Base-by-base conservation (phyloP, 2,888 invertebrate genomes). In the Catotricha subobsoleta region DNA sequence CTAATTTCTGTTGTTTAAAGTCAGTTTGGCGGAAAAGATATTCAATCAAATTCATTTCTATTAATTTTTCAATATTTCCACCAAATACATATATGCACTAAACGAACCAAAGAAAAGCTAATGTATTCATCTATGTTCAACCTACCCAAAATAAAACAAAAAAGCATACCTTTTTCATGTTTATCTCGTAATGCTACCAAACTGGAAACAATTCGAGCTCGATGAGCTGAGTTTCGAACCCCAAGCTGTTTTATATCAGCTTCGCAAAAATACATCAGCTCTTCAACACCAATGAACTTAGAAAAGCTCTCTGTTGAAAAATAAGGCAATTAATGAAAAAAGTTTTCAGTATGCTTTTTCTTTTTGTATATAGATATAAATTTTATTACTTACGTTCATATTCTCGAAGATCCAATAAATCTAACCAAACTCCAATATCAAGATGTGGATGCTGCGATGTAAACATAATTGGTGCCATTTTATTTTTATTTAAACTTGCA, bases 171-270 rank as follows among this genome's bases (percentile, higher is more conserved):
- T 49, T 63, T 62, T 45, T 70, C 62, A 40, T 69, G 69, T 56
- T 76, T 77, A 19, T 71, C 68, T 30, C 70, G 63, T 4, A 77
- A 64, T 8, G 71, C 67, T n/a, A 73, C 65, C 40, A 78, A 60
- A 54, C 73, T 76, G 27, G 73, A 69, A 45, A 74, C 67, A 48
- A 78, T 71, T 49, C 69, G 65, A 2, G 74, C 72, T 23, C 77
- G 60, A 57, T 78, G 76, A 13, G 69, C 69, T 3, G 72, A 66
- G 50, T 72, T 72, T 46, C 68, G 69, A 25, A 78, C 65, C 1
- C 77, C 77, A 44, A 74, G 55, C 34, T 67, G 63, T 51, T 68
- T 69, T 38, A 78, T 62, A 47, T 73, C 73, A 3, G 63, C 59
- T 53, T 78, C 74, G 21, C 65, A 65, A 49, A 67, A 59, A 42